These are phyloP conservation scores for Aotus griseimembra DNA, from an alignment of 2,797 vertebrate species.

Conservation along the genomic window DNA sequence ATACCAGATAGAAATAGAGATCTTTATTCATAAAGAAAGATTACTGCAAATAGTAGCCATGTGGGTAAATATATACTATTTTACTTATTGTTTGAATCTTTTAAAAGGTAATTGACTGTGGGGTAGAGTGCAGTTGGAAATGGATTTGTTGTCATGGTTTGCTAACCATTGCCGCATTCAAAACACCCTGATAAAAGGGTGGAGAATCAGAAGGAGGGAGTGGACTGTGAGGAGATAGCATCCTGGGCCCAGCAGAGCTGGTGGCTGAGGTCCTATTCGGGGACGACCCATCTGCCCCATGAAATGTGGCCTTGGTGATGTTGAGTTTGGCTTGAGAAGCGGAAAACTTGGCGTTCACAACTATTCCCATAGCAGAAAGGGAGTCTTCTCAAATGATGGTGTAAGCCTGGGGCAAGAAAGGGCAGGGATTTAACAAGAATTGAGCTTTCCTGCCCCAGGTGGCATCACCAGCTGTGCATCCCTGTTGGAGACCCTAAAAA, in stretches of 20 bases:
- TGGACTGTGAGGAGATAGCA: not conserved
- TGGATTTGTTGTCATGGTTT: not conserved
- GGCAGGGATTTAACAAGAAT: not conserved
- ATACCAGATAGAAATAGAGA: not conserved
- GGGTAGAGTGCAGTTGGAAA: not conserved
- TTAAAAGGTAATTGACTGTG: not conserved
- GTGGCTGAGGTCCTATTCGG: not conserved
- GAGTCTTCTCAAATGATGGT: not conserved
- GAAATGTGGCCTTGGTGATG: not conserved
- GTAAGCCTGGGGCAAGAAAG: not conserved
- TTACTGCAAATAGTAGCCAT: not conserved
- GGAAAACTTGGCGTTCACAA: not conserved
- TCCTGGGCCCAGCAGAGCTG: not conserved
- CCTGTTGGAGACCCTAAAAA: not conserved
- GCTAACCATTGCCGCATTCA: not conserved
- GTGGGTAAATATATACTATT: not conserved
- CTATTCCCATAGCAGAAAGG: not conserved
- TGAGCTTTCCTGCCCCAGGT: not conserved
- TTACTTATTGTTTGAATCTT: constrained; percentile 18
- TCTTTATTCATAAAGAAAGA: constrained; percentile 22
- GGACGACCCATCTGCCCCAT: not conserved
- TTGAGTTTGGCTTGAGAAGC: not conserved
- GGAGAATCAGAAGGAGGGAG: not conserved
- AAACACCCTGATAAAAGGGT: not conserved
- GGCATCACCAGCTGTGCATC: not conserved